Base-by-base conservation (phyloP, 2,888 invertebrate genomes). In the Drymonia ruficornis region DNA sequence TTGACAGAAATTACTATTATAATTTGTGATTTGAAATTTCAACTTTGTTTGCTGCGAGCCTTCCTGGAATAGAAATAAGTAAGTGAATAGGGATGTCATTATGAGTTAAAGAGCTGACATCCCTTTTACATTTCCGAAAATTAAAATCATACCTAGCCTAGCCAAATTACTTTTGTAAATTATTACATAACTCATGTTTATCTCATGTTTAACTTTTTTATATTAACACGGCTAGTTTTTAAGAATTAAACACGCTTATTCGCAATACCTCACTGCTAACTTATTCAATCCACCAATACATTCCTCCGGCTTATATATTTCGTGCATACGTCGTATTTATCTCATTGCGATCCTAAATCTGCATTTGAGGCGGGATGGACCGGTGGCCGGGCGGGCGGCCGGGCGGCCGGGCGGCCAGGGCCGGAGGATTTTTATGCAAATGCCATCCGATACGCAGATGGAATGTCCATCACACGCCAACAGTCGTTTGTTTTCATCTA, bases 381-480 rank as follows among this genome's bases (percentile, higher is more conserved):
- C 18, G n/a, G 31, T 2, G 31, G 31, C 31, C 46, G 31, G 31
- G 31, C 31, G 31, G 31, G 9, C 31, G 31, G 31, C 9, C 31
- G 31, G 56, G 55, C 55, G 62, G 63, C 67, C 72, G 74, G 68
- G 72, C 78, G 65, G 70, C 61, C 68, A 59, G 63, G n/a, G 66
- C 74, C 72, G 65, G 63, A 63, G 78, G 80, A 85, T 86, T 87
- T 87, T 87, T 87, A 91, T 91, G 91, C 87, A 87, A 91, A 91
- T 90, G 53, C 65, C 64, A 74, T 75, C 78, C 84, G 80, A 84
- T 79, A 72, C 62, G 54, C 77, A 83, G 89, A 89, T 84, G 86
- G 84, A 81, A 87, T 87, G 90, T 90, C 91, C 89, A 89, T 91
- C 91, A 90, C 80, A 78, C 79, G 76, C 57, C 70, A 71, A 67